Evolutionary conservation across 1,140 invertebrate genomes (phyloP).

Genomic region (Drosophila grimshawi): DNA sequence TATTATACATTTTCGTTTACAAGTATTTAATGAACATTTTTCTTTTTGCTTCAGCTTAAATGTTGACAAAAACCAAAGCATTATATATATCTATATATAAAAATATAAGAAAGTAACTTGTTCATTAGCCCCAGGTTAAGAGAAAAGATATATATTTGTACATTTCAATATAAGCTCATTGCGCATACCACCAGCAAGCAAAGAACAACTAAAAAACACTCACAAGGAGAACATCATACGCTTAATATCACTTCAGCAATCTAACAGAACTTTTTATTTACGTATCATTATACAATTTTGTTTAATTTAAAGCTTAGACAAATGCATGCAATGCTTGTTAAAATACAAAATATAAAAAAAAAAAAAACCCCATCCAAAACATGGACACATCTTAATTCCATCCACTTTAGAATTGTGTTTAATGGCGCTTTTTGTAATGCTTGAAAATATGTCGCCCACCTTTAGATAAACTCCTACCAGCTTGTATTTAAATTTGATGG

Average conservation of each 20-base stretch:
- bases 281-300: slow-evolving; percentile 40
- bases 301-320: slow-evolving; percentile 57
- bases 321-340: slow-evolving; percentile 73
- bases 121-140: slow-evolving; percentile 69
- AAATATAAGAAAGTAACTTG: slow-evolving; percentile 69
- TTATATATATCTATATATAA: slow-evolving; percentile 15
- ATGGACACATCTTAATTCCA: slow-evolving; percentile 25
- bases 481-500: slow-evolving; percentile 29
- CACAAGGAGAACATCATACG: slow-evolving; percentile 47
- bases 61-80: slow-evolving; percentile 39
- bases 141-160: slow-evolving; percentile 33
- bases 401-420: slow-evolving; percentile 47
- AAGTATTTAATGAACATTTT: slow-evolving; percentile 85
- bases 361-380: slow-evolving; percentile 28
- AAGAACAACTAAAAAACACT: neutral
- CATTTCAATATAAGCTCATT: slow-evolving; percentile 33
- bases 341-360: slow-evolving; percentile 21
- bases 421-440: slow-evolving; percentile 69
- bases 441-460: slow-evolving; percentile 55
- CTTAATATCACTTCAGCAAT: slow-evolving; percentile 55
- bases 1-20: slow-evolving; percentile 85
- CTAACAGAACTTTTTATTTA: slow-evolving; percentile 44
- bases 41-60: slow-evolving; percentile 74
- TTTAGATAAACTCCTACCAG: slow-evolving; percentile 48
- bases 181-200: slow-evolving; percentile 25